Base-by-base conservation (phyloP, 1,140 invertebrate genomes). In the Pseudomyrmex gracilis region DNA sequence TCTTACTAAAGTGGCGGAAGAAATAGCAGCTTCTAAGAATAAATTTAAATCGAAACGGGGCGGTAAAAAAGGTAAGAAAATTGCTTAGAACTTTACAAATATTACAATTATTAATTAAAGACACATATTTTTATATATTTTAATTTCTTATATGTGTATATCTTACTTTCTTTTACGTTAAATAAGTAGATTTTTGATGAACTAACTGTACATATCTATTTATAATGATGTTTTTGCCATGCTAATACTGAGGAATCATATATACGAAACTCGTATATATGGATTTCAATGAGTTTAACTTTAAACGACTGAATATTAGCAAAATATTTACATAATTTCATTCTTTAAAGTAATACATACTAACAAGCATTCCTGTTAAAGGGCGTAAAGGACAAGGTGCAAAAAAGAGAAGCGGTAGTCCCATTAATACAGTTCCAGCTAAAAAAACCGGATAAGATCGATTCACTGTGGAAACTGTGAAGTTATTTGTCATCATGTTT, bases 1-100 rank as follows among this genome's bases (percentile, higher is more conserved):
- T 86, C 93, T 97, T 43, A 92, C 95, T 15, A 96, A 96, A 90
- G 96, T 95, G 24, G 92, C 95, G 43, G 95, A 96, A 88, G 94
- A 96, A 70, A 96, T 97, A 91, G 92, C 93, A 12, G 95, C 95
- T 87, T 92, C 94, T 34, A 95, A 95, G 84, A 90, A 93, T 67
- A 94, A 93, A 67, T 90, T 90, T 70, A 95, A 93, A 58, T 92
- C 78, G 89, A 95, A 85, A 47, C 87, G 87, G 4, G 82, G 84
- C 15, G 73, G 83, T 20, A 92, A 84, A 47, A 92, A 85, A 90
- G 92, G 93, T 93, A 67, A 90, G 82, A 34, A 9, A 5, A 45
- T 57, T 80, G 51, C 51, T 73, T 17, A 77, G 12, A 51, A 12
- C 43, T 45, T 76, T 58, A 34, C 2, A 63, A 73, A 83, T 43